These are phyloP conservation scores for Thumatha senex DNA, from an alignment of 2,888 invertebrate genomes.

Conservation along the genomic window DNA sequence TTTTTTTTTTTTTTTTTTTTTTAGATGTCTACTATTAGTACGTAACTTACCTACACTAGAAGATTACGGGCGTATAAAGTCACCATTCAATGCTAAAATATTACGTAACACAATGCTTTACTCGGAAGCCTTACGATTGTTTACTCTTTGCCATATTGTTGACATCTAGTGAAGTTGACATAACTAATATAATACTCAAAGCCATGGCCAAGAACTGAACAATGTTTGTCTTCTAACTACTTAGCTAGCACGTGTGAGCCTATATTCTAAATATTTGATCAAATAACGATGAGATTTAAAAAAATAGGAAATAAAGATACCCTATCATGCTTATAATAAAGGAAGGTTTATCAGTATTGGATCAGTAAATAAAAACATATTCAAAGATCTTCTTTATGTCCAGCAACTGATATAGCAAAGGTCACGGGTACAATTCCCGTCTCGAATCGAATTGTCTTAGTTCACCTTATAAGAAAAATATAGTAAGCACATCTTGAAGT, in stretches of 20 bases:
- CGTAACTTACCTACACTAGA: not conserved
- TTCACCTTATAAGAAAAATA: too few species aligned
- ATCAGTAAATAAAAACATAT: too few species aligned
- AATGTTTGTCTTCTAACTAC: slow-evolving; percentile 17
- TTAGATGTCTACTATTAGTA: not conserved
- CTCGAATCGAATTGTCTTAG: too few species aligned
- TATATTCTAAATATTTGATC: slow-evolving; percentile 14
- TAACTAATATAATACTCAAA: slow-evolving; percentile 4
- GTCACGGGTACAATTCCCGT: too few species aligned
- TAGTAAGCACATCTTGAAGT: too few species aligned
- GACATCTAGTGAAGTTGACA: slow-evolving; percentile 11
- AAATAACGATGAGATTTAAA: not conserved
- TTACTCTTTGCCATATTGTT: not conserved
- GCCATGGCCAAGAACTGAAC: slow-evolving; percentile 23
- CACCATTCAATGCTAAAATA: not conserved
- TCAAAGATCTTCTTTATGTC: too few species aligned
- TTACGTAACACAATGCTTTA: too few species aligned
- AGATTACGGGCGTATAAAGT: not conserved
- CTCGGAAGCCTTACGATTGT: not conserved
- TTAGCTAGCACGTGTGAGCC: slow-evolving; percentile 14
- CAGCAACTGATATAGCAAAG: too few species aligned
- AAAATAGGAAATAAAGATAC: too few species aligned
- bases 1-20: too few species aligned
- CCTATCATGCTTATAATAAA: too few species aligned
- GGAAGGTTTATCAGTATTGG: too few species aligned